Base-by-base conservation (phyloP, 2,797 vertebrate genomes). In the Crypturellus tataupa region DNA sequence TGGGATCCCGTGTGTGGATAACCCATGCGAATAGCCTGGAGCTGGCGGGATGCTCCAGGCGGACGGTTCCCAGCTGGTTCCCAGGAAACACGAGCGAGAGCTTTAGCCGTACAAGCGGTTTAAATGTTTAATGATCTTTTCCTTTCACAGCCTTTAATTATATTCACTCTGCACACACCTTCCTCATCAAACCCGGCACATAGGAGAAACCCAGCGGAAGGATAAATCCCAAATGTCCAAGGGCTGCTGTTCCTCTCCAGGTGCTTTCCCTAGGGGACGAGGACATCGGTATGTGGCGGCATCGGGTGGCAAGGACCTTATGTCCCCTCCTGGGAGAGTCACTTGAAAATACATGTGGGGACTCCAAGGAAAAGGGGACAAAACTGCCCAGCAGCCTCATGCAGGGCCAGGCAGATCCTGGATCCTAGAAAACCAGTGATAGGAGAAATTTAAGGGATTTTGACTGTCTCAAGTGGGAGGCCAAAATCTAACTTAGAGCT, bases 211-310 rank as follows among this genome's bases (percentile, higher is more conserved):
- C 3, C 27, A 6, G 56, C 0, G 23, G 6, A 6, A 49, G 33
- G 80, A 15, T n/a, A 9, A 69, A 44, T 1, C 42, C 6, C 59
- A 15, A 33, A 20, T 2, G 25, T 0, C 3, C 20, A 19, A 46
- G 67, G 51, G 21, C 29, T 2, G 2, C 19, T 39, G 10, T 9
- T 81, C 33, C n/a, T 25, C 77, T 44, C 65, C 2, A 15, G 68
- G 82, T 49, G 12, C 55, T 47, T 63, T 5, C 7, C 59, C 6
- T 5, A 29, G 8, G 44, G n/a, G 17, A 37, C 8, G 55, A 4
- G 65, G 29, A 15, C 29, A 42, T 3, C 0, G 0, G 25, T 0
- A 4, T 33, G n/a, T 4, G 20, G 39, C 24, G 16, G n/a, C 60
- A 67, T 0, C 9, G 33, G 16, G 25, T 47, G 67, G 33, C 55